Evolutionary conservation across 1,140 invertebrate genomes (phyloP).

Genomic region (Heliconius himera): DNA sequence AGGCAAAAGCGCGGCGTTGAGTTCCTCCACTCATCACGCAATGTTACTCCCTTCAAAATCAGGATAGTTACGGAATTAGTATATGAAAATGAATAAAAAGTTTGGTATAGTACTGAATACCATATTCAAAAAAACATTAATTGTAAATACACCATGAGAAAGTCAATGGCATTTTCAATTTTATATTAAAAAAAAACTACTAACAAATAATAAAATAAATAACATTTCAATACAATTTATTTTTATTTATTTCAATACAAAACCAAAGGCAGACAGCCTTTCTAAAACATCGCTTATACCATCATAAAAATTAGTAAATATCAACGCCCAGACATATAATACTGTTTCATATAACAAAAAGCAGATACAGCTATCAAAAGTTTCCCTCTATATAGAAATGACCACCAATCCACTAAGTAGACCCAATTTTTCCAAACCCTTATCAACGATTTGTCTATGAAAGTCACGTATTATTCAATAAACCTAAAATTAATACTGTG

Average conservation of each 20-base stretch:
- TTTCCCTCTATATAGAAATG: neutral
- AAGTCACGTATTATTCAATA: constrained; percentile 74
- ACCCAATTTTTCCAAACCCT: constrained; percentile 34
- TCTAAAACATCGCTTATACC: neutral
- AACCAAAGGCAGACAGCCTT: neutral
- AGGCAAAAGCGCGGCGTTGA: no score
- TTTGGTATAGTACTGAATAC: no score
- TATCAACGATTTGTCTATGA: constrained; percentile 56
- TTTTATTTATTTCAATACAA: neutral
- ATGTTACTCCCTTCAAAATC: no score
- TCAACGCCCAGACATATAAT: neutral
- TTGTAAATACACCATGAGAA: no score
- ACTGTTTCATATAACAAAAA: neutral
- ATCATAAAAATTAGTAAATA: neutral
- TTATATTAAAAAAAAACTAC: no score
- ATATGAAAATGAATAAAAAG: no score
- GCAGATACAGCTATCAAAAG: neutral
- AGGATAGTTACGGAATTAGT: no score
- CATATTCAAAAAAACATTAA: no score
- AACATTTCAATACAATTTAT: no score
- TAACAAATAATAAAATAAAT: no score
- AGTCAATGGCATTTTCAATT: no score
- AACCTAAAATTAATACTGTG: constrained; percentile 72
- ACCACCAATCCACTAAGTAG: constrained; percentile 26
- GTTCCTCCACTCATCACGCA: no score